Percentiles rank a stretch among this genome's conserved stretches.
These are phyloP conservation scores for Engraulis encrasicolus DNA, from an alignment of 2,113 vertebrate species.

Conservation along the genomic window DNA sequence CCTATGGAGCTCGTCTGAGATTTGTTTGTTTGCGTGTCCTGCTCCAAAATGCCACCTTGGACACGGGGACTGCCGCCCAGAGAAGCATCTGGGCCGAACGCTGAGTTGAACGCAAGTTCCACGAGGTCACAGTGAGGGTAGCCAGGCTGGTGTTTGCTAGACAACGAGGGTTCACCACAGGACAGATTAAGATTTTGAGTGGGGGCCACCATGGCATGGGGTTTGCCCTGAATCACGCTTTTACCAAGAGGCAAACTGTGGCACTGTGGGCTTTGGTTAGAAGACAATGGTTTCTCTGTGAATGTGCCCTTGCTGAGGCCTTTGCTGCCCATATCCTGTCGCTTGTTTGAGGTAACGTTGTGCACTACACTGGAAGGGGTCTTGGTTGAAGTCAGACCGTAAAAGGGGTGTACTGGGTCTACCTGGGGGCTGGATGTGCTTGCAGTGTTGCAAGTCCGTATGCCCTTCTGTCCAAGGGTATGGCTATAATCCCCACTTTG, in stretches of 20 bases:
- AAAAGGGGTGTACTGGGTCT: conserved; percentile 55
- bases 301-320: conserved; percentile 58
- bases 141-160: conserved; percentile 66
- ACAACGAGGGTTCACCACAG: conserved; percentile 16
- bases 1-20: conserved; percentile 63
- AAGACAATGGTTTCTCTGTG: conserved; percentile 65
- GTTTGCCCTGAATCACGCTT: conserved; percentile 58
- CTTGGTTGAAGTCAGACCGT: conserved; percentile 62
- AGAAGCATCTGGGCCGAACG: conserved; percentile 62
- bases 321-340: conserved; percentile 46
- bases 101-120: conserved; percentile 67
- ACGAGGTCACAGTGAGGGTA: conserved; percentile 71
- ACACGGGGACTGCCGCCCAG: conserved; percentile 68
- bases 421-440: conserved; percentile 53
- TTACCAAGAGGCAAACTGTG: conserved; percentile 62
- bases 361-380: conserved; percentile 37
- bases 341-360: conserved; percentile 59
- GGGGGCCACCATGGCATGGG: conserved; percentile 46
- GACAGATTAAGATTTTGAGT: conserved; percentile 46
- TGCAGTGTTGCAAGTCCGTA: conserved; percentile 45
- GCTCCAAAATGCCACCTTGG: conserved; percentile 60
- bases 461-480: conserved; percentile 54
- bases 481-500: conserved; percentile 57
- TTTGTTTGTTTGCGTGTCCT: conserved; percentile 65
- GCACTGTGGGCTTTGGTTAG: conserved; percentile 58